Evolutionary conservation across 2,797 vertebrate genomes (phyloP), one percentile per base, ranked within the genome.

Genomic region (Periparus ater): DNA sequence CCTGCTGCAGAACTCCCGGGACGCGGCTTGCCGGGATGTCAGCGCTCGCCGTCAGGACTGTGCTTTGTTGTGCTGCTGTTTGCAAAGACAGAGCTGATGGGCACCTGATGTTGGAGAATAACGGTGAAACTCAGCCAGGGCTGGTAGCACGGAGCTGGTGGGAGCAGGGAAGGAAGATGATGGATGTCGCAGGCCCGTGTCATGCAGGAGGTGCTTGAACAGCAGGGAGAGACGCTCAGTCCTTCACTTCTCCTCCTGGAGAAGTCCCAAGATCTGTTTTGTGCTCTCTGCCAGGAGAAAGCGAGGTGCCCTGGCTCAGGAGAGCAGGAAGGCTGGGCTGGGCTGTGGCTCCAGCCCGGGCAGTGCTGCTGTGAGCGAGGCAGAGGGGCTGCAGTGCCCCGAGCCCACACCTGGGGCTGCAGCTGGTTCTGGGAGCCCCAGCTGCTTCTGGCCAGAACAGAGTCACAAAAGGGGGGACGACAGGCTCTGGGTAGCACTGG

Each of bases 21-120:
- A 29, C 0, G 7, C 13, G 1, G 54, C 62, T 30, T 38, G 7
- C 68, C 0, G 2, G 72, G 80, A 36, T 27, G 50, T 42, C 82
- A 3, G 5, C 25, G 15, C 57, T 13, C 4, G 0, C 53, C 34
- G 3, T 8, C 51, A 18, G 93, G 82, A 82, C 92, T 32, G 63
- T 13, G 92, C 93, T 91, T 51, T 47, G 91, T 47, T 61, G 38
- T 84, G 91, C 91, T 72, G 85, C 84, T 63, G 30, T 66, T 82
- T 27, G 48, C 76, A 58, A 30, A 17, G 83, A 30, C 68, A 19
- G 88, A 93, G 87, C 82, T 15, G 58, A 6, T 29, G 3, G 40
- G 68, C 29, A 1, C 26, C 6, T 50, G 45, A 0, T 15, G 86
- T 4, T 42, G 34, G 81, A 48, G 44, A 25, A 30, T 1, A 12